Percentiles rank a stretch among this genome's conserved stretches.
phyloP scores from a whole-genome alignment of 1,140 invertebrate species.

The Drosophila sechellia region DNA sequence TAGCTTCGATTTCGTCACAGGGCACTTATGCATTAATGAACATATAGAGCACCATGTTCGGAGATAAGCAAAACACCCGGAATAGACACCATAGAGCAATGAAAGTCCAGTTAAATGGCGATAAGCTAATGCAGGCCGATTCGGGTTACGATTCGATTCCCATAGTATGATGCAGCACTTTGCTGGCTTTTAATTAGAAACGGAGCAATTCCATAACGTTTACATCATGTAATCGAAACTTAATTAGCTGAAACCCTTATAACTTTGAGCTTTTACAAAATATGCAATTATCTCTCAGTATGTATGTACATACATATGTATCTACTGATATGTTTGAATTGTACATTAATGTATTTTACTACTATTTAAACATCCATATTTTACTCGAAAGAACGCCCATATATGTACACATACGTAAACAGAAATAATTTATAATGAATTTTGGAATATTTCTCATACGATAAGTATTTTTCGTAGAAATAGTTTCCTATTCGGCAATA shows the following conservation, averaged over 20 bases:
- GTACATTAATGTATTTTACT: too few species aligned
- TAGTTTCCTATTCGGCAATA: too few species aligned
- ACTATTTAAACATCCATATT: too few species aligned
- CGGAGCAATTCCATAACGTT: conserved; percentile 4
- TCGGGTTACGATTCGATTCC: conserved; percentile 19
- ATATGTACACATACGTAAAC: too few species aligned
- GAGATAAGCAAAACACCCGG: conserved; percentile 29
- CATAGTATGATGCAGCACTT: conserved; percentile 12
- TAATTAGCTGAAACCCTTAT: neutral
- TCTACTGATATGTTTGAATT: too few species aligned
- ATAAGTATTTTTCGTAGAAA: too few species aligned
- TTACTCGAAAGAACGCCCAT: too few species aligned
- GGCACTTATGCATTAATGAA: too few species aligned
- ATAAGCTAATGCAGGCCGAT: conserved; percentile 29
- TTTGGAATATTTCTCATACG: too few species aligned
- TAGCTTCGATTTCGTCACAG: conserved; percentile 1
- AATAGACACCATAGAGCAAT: neutral
- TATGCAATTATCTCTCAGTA: too few species aligned
- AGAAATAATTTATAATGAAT: too few species aligned
- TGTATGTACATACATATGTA: too few species aligned
- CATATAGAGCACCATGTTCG: conserved; percentile 5
- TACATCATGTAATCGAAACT: neutral
- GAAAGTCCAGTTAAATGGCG: conserved; percentile 16
- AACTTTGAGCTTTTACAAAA: neutral
- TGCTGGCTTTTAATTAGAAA: conserved; percentile 4